Base-by-base conservation (phyloP, 2,797 vertebrate genomes). In the Euphonia xanthogaster region DNA sequence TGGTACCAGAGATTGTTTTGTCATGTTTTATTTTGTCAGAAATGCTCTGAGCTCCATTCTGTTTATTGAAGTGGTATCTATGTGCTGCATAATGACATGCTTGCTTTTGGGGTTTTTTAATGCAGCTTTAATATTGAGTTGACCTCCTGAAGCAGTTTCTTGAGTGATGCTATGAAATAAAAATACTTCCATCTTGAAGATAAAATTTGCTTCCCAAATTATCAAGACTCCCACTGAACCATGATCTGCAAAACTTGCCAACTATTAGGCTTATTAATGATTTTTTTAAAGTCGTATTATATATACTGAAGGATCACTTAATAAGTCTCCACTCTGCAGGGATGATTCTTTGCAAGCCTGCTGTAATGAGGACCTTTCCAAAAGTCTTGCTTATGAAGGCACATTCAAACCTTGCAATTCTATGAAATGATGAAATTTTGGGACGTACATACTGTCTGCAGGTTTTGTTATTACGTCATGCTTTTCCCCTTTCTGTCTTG, bases 281-380 rank as follows among this genome's bases (percentile, higher is more conserved):
- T 5, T n/a, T 31, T 72, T 88, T 70, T 7, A 0, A 0, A 63
- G 33, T 79, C 0, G 0, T 47, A 7, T 63, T 54, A 40, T 5
- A 10, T 71, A 3, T 77, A 28, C 50, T 51, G 33, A 74, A 76
- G 67, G 78, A 54, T 47, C 2, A 16, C n/a, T 57, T 89, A 7
- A 2, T 79, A 14, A n/a, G 8, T 50, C 22, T 63, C 20, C n/a
- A 7, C 44, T 68, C 6, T 23, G 12, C 10, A 54, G 50, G 68
- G 27, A 28, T 57, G 5, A 15, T 63, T 92, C 67, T 68, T 85
- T 45, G 24, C 19, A 31, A 40, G 14, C 33, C 21, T 85, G 35
- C 50, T 84, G 0, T 19, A 55, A 33, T 16, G 71, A 53, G 55
- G 63, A 37, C 42, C 5, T 12, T 85, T 90, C 54, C 30, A 28